Conservation (phyloP, 2,797 vertebrate genomes). For the Rhadinocentrus ornatus region DNA sequence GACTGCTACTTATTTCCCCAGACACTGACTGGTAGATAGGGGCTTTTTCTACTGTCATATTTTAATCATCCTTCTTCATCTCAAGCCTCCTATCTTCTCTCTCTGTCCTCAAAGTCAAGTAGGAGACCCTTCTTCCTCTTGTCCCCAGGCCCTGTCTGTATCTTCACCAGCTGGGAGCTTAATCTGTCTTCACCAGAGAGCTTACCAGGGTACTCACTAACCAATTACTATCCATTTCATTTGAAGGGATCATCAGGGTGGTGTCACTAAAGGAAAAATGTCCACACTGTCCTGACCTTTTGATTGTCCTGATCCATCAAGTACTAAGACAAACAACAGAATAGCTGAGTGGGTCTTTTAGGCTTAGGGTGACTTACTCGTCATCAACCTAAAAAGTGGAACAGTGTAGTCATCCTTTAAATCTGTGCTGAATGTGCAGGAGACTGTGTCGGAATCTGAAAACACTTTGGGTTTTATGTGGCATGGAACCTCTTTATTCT, state of each 20-base stretch:
- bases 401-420: constrained; percentile 58
- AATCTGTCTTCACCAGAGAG: constrained; percentile 49
- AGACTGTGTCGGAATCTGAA: constrained; percentile 48
- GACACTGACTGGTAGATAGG: constrained; percentile 62
- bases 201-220: constrained; percentile 45
- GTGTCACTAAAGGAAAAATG: constrained; percentile 48
- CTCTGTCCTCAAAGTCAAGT: constrained; percentile 71
- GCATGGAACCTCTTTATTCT: constrained; percentile 67
- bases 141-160: constrained; percentile 37
- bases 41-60: constrained; percentile 49
- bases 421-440: constrained; percentile 51
- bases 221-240: constrained; percentile 70
- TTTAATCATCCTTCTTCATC: constrained; percentile 70
- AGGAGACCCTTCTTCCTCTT: constrained; percentile 42
- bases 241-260: constrained; percentile 46
- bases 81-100: constrained; percentile 50
- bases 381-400: constrained; percentile 51
- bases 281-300: constrained; percentile 64
- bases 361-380: constrained; percentile 48
- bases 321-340: constrained; percentile 54
- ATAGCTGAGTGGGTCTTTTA: constrained; percentile 29
- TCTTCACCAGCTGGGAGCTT: constrained; percentile 59
- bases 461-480: constrained; percentile 71
- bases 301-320: constrained; percentile 55
- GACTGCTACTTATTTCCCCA: constrained; percentile 71